A percentile compares a stretch with the other conserved stretches of the same genome.
Evolutionary conservation across 2,888 invertebrate genomes (phyloP).

Genomic region (Unio delphinus): DNA sequence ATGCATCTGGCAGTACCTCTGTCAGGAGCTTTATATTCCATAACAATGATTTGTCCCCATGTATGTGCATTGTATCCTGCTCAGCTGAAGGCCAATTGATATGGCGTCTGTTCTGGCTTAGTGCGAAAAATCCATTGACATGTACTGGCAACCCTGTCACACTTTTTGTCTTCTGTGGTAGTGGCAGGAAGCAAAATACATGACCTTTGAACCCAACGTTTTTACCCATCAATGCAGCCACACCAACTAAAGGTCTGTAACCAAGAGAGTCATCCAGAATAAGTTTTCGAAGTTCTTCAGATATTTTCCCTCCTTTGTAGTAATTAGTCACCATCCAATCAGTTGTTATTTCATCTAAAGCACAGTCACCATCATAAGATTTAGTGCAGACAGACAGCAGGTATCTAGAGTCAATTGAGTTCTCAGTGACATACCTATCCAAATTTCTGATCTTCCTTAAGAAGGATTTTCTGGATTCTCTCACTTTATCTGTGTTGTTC

Average conservation of each 20-base stretch:
- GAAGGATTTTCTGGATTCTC: conserved; percentile 6
- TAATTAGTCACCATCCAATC: conserved; percentile 44
- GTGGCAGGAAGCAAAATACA: conserved; percentile 64
- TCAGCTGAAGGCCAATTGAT: conserved; percentile 62
- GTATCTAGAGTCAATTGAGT: no score
- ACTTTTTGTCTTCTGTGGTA: conserved; percentile 53
- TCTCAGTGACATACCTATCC: neutral
- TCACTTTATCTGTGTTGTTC: neutral
- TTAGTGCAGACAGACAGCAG: neutral
- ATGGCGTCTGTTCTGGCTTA: conserved; percentile 62
- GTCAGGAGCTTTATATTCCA: conserved; percentile 62
- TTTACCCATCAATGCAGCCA: conserved; percentile 17
- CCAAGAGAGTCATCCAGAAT: conserved; percentile 14
- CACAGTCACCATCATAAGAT: neutral
- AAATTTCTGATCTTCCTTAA: conserved; percentile 8
- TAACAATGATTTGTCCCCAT: conserved; percentile 44
- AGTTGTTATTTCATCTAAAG: neutral
- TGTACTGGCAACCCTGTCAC: conserved; percentile 64
- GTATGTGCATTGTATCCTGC: conserved; percentile 15
- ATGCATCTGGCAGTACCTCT: conserved; percentile 54
- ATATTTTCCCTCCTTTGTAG: conserved; percentile 33
- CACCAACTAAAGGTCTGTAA: conserved; percentile 31
- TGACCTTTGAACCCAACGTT: conserved; percentile 46
- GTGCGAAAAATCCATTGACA: conserved; percentile 63
- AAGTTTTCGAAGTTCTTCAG: conserved; percentile 14